Conservation (phyloP, 2,113 vertebrate species). For the Dasyornis broadbenti region DNA sequence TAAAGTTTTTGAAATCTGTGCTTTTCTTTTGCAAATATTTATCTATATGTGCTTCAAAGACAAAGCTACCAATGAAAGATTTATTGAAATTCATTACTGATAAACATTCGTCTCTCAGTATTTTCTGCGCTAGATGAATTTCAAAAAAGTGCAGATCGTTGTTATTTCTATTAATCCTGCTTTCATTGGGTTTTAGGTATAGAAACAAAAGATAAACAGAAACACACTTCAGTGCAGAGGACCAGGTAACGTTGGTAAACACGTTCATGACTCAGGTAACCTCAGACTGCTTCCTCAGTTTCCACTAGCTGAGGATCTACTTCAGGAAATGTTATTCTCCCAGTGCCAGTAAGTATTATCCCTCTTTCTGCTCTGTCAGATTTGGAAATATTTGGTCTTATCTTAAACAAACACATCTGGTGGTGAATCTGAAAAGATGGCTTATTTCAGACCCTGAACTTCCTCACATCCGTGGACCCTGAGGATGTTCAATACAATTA, state of each 20-base stretch:
- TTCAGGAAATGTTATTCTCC: background rate
- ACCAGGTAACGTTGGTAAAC: background rate
- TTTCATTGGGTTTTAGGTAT: background rate
- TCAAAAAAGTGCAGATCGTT: background rate
- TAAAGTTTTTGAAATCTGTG: background rate
- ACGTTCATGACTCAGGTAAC: background rate
- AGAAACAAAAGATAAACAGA: background rate
- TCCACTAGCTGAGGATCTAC: background rate
- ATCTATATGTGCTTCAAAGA: background rate
- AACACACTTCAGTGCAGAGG: background rate
- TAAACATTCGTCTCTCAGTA: background rate
- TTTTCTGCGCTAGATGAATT: background rate
- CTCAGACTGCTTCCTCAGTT: background rate
- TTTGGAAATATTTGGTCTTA: background rate
- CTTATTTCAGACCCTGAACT: background rate
- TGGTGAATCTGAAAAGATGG: background rate
- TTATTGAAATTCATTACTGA: background rate
- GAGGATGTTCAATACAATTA: slow-evolving; percentile 2
- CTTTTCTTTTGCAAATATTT: background rate
- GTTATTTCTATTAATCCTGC: background rate
- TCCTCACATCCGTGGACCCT: background rate
- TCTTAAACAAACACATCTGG: slow-evolving; percentile 18
- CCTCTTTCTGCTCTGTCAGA: background rate
- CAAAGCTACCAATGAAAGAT: background rate
- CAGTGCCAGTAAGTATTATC: background rate